These are phyloP conservation scores for Saccopteryx leptura DNA, from an alignment of 2,113 vertebrate species.

Conservation along the genomic window DNA sequence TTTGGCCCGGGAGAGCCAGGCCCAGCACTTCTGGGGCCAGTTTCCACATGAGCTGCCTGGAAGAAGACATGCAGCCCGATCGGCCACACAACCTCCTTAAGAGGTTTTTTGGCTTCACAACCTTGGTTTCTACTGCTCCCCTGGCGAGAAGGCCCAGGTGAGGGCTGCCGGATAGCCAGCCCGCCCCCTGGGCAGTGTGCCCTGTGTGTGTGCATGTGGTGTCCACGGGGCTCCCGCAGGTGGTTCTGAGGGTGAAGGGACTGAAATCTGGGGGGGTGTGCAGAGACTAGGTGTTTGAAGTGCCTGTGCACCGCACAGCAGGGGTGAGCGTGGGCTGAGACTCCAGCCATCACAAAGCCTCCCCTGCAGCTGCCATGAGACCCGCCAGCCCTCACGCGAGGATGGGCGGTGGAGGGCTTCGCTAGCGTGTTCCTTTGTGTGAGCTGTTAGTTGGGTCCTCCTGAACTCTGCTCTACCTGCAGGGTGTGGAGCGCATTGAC, in stretches of 20 bases:
- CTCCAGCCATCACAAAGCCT: background rate
- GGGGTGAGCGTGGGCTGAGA: background rate
- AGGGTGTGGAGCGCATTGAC: constrained; percentile 93
- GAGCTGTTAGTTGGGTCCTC: too few relatives aligned
- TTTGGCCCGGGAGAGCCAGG: background rate
- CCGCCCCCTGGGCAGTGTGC: background rate
- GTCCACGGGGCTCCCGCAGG: background rate
- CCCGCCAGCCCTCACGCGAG: background rate
- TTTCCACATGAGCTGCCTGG: constrained; percentile 60
- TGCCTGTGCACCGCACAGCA: background rate
- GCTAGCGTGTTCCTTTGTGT: rapidly evolving
- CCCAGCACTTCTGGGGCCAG: background rate
- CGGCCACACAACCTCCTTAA: constrained; percentile 1
- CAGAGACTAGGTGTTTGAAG: background rate
- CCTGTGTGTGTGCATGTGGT: background rate
- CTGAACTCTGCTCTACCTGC: background rate
- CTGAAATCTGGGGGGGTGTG: background rate
- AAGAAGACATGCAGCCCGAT: background rate
- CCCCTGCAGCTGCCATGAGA: background rate
- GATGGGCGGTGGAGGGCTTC: background rate
- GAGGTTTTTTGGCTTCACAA: constrained; percentile 65
- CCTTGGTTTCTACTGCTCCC: background rate
- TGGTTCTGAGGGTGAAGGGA: background rate
- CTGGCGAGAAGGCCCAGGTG: background rate
- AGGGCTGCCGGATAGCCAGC: background rate